Evolutionary conservation across 2,797 vertebrate genomes (phyloP), one percentile per base, ranked within the genome.

Genomic region (Trachops cirrhosus): DNA sequence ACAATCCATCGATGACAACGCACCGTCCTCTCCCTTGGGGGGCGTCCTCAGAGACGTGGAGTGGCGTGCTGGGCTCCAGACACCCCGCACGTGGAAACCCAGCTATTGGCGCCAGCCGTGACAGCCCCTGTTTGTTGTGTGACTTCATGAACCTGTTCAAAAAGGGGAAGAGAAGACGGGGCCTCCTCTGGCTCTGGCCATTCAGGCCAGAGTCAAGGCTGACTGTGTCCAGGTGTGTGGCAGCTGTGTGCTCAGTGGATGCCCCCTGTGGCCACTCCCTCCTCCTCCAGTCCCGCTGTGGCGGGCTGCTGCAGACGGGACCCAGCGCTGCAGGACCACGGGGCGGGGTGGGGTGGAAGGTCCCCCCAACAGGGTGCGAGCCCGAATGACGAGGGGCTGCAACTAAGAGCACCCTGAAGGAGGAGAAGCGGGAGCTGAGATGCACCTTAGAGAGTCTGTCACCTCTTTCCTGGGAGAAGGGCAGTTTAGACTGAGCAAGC

Each of bases 341-440:
- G 3, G 12, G 19, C 37, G 12, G 21, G 12, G 24, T 29, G 14
- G 21, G 3, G 2, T 0, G 8, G 14, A 10, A n/a, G 3, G 0
- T 29, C 12, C 48, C 64, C 4, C 2, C 9, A 7, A 11, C 32
- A 75, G 71, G 26, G 19, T 4, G 1, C 6, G 1, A 7, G 24
- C 32, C 32, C 24, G 2, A n/a, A 24, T 1, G 26, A 12, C 16
- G n/a, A 67, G 14, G 32, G 46, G 1, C 0, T n/a, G n/a, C 9
- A 59, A 32, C 39, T 2, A 39, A 37, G 29, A 29, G 8, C 48
- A 2, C 16, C 73, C 46, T 26, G 15, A 6, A n/a, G 18, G 39
- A 50, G 12, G 21, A 18, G 12, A 32, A 16, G 10, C 3, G 24
- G 6, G 19, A 34, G 19, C 6, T 4, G 6, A 29, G 9, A 2